Percentiles rank a stretch among this genome's conserved stretches.
These are phyloP conservation scores for Trochalopteron elliotii DNA, from an alignment of 2,113 vertebrate species.

Conservation along the genomic window DNA sequence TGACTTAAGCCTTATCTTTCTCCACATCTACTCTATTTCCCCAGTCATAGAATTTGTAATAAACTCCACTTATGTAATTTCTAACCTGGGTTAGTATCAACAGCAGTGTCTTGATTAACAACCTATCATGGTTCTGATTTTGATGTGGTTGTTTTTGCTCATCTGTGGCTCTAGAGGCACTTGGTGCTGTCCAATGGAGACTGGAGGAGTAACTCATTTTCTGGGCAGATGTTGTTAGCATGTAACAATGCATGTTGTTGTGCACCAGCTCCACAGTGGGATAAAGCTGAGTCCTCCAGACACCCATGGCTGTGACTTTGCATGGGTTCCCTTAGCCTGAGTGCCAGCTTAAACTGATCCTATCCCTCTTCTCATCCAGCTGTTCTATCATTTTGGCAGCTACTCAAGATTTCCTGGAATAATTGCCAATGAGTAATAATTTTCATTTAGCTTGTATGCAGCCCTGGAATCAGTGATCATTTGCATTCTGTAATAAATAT, in stretches of 20 bases:
- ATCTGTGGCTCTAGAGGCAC: background rate
- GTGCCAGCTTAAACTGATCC: constrained; percentile 4
- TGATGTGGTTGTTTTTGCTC: background rate
- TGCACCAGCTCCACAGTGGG: background rate
- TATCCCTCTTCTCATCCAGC: background rate
- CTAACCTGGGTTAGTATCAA: background rate
- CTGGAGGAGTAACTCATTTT: background rate
- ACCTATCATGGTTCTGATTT: background rate
- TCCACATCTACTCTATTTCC: background rate
- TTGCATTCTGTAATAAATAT: background rate
- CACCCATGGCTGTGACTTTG: background rate
- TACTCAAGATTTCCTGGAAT: constrained; percentile 6
- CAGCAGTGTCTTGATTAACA: background rate
- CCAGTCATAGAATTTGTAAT: background rate
- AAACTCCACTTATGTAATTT: background rate
- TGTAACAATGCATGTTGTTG: background rate
- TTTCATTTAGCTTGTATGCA: background rate
- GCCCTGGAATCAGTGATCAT: background rate
- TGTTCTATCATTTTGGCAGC: constrained; percentile 8
- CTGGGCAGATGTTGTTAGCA: background rate
- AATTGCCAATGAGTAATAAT: constrained; percentile 7
- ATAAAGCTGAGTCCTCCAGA: background rate
- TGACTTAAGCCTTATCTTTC: background rate
- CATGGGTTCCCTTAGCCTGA: background rate
- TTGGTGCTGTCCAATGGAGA: background rate